Percentiles rank a stretch among this genome's conserved stretches.
phyloP scores from a whole-genome alignment of 2,113 vertebrate species.

The Phalacrocorax carbo region DNA sequence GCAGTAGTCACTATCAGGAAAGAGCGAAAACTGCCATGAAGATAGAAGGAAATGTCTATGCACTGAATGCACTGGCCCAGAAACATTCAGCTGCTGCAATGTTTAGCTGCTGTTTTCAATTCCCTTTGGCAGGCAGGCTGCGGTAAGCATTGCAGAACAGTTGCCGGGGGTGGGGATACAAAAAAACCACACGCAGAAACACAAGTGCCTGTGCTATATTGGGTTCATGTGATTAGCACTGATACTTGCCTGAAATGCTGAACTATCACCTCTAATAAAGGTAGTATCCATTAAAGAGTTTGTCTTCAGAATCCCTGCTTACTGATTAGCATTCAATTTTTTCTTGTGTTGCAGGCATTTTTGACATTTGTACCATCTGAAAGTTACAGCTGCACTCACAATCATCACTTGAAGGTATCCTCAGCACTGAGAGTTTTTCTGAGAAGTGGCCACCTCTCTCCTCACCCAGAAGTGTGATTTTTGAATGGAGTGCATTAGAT shows the following conservation, averaged over 20 bases:
- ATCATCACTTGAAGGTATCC: not conserved
- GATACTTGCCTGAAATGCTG: not conserved
- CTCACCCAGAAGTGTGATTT: not conserved
- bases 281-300: not conserved
- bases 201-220: not conserved
- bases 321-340: not conserved
- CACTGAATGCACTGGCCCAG: not conserved
- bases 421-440: not conserved
- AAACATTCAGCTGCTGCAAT: not conserved
- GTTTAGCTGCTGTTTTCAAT: not conserved
- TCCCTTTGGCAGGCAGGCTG: not conserved
- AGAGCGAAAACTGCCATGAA: not conserved
- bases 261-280: not conserved
- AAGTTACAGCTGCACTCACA: not conserved
- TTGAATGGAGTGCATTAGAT: conserved; percentile 13
- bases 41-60: not conserved
- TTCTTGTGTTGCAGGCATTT: not conserved
- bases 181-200: not conserved
- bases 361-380: not conserved
- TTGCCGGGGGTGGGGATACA: fast-evolving
- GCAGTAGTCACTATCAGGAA: not conserved
- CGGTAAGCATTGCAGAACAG: not conserved
- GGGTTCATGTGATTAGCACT: not conserved
- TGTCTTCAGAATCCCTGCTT: not conserved
- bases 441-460: not conserved